phyloP scores from a whole-genome alignment of 2,888 invertebrate genomes.

The Melipona bicolor region DNA sequence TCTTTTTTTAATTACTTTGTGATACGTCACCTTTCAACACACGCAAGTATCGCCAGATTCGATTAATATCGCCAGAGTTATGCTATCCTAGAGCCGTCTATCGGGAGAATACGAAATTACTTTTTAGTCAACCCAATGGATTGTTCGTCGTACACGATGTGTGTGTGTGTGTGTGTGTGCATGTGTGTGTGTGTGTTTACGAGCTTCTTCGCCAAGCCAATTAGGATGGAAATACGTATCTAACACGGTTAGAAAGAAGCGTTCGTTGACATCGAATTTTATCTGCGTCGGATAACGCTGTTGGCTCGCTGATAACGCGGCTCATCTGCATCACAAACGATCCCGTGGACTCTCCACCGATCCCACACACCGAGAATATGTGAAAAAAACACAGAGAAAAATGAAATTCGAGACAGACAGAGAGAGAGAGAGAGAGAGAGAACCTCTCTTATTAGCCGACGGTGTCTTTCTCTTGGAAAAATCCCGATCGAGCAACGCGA shows the following conservation, averaged over 20 bases:
- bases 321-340: slow-evolving; percentile 60
- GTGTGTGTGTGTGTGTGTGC: not conserved
- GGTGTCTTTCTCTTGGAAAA: slow-evolving; percentile 31
- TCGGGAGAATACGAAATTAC: no score
- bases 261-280: slow-evolving; percentile 69
- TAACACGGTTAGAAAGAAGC: slow-evolving; percentile 46
- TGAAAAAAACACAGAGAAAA: not conserved
- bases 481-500: not conserved
- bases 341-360: not conserved
- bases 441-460: not conserved
- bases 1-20: no score
- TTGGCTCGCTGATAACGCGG: slow-evolving; percentile 58
- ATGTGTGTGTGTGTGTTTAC: not conserved
- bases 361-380: no score
- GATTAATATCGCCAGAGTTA: no score
- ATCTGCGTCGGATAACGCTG: slow-evolving; percentile 55
- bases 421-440: not conserved
- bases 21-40: no score
- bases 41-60: no score
- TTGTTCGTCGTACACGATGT: not conserved
- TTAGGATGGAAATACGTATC: slow-evolving; percentile 41
- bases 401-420: not conserved
- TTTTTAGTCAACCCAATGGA: no score
- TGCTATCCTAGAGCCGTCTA: no score
- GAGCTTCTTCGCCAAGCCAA: slow-evolving; percentile 36